phyloP scores from a whole-genome alignment of 2,113 vertebrate genomes.

The Rhombomys opimus region DNA sequence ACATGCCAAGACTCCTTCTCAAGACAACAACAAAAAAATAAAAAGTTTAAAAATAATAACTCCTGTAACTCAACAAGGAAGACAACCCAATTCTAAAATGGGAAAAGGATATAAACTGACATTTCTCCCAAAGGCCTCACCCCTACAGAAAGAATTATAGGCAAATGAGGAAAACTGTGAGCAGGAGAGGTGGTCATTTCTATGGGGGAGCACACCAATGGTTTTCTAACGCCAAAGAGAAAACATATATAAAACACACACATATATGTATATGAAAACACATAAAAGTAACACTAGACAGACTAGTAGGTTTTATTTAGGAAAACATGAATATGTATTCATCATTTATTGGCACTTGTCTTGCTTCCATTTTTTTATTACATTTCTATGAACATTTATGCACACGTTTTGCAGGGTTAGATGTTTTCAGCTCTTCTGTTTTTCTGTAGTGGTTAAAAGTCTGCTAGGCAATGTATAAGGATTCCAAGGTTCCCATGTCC shows the following conservation, averaged over 20 bases:
- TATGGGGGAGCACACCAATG: not conserved
- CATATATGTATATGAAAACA: too few relatives aligned
- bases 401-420: not conserved
- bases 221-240: not conserved
- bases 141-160: not conserved
- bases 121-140: not conserved
- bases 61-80: not conserved
- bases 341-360: not conserved
- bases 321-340: not conserved
- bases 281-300: too few relatives aligned
- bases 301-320: not conserved
- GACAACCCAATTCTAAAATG: constrained; percentile 19
- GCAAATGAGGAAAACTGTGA: not conserved
- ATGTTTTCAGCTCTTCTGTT: not conserved
- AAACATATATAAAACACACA: not conserved
- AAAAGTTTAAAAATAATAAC: not conserved
- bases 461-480: not conserved
- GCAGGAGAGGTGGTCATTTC: not conserved
- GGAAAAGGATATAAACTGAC: not conserved
- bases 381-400: not conserved
- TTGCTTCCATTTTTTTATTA: not conserved
- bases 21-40: not conserved
- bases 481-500: not conserved
- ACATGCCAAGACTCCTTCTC: not conserved
- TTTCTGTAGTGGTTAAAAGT: not conserved